Percentiles rank a stretch among this genome's conserved stretches.
Evolutionary conservation across 2,113 vertebrate species (phyloP).

Genomic region (Osmerus mordax): DNA sequence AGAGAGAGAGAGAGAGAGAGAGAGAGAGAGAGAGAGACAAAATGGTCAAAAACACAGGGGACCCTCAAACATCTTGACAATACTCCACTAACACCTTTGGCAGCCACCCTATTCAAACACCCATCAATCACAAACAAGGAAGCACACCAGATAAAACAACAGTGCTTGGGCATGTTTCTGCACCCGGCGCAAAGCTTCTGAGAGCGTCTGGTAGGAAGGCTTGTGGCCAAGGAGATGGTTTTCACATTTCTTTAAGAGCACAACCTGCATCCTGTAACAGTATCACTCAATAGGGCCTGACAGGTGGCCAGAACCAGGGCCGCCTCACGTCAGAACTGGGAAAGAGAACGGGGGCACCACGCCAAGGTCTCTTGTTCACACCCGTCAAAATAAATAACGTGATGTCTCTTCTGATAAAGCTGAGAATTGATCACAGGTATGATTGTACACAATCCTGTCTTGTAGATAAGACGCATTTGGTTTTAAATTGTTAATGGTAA

Average conservation of each 20-base stretch:
- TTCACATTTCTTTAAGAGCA: neutral
- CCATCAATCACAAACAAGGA: constrained; percentile 33
- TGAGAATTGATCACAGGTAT: too few relatives aligned
- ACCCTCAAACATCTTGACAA: constrained; percentile 18
- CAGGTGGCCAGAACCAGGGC: neutral
- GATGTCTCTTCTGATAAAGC: too few relatives aligned
- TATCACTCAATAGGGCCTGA: neutral
- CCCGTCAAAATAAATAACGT: too few relatives aligned
- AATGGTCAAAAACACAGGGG: neutral
- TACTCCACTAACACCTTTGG: constrained; percentile 30
- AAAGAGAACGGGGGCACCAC: constrained; percentile 16
- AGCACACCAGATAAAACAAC: too few relatives aligned
- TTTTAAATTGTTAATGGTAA: too few relatives aligned
- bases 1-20: neutral
- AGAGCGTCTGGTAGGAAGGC: too few relatives aligned
- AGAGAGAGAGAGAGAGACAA: constrained; percentile 28
- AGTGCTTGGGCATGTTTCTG: too few relatives aligned
- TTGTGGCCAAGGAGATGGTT: neutral
- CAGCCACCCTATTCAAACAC: constrained; percentile 15
- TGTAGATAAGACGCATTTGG: too few relatives aligned
- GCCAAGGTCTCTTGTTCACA: constrained; percentile 3
- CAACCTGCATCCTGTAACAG: constrained; percentile 6
- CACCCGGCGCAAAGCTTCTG: too few relatives aligned
- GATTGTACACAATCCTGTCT: too few relatives aligned
- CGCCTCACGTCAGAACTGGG: neutral